Evolutionary conservation across 2,797 vertebrate genomes (phyloP).

Genomic region (Lophius americanus): DNA sequence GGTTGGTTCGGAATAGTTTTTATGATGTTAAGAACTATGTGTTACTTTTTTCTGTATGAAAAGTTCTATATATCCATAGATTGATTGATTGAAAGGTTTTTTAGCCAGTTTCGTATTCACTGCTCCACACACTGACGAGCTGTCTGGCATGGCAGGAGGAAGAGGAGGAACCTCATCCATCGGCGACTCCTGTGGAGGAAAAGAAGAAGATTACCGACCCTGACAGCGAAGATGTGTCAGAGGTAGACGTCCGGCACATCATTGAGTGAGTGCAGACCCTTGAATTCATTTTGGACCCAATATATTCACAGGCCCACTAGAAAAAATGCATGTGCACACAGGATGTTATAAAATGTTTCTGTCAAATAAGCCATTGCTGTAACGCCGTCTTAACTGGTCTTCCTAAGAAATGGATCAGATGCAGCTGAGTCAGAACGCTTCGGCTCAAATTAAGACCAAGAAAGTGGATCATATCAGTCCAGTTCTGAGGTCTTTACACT

Average conservation of each 20-base stretch:
- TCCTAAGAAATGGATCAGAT: too few species aligned
- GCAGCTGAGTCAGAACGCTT: too few species aligned
- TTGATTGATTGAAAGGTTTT: background rate
- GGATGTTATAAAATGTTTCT: background rate
- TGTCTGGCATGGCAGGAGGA: slow-evolving; percentile 76
- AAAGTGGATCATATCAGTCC: too few species aligned
- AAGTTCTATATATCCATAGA: too few species aligned
- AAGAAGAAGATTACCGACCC: slow-evolving; percentile 95
- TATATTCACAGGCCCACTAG: background rate
- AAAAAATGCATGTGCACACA: background rate
- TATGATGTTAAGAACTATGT: too few species aligned
- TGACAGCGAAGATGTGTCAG: slow-evolving; percentile 90
- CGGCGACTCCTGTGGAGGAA: slow-evolving; percentile 80
- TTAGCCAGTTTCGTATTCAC: slow-evolving; percentile 7
- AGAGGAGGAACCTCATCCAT: slow-evolving; percentile 84
- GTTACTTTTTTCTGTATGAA: too few species aligned
- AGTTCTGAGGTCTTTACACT: too few species aligned
- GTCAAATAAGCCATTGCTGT: too few species aligned
- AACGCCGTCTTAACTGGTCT: too few species aligned
- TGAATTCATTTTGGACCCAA: background rate
- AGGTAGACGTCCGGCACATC: slow-evolving; percentile 90
- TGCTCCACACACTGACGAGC: slow-evolving; percentile 19
- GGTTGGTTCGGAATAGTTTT: too few species aligned
- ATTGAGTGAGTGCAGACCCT: slow-evolving; percentile 84
- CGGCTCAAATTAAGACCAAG: too few species aligned